Conservation (phyloP, 2,888 invertebrate genomes). For the Strigamia crassipes region DNA sequence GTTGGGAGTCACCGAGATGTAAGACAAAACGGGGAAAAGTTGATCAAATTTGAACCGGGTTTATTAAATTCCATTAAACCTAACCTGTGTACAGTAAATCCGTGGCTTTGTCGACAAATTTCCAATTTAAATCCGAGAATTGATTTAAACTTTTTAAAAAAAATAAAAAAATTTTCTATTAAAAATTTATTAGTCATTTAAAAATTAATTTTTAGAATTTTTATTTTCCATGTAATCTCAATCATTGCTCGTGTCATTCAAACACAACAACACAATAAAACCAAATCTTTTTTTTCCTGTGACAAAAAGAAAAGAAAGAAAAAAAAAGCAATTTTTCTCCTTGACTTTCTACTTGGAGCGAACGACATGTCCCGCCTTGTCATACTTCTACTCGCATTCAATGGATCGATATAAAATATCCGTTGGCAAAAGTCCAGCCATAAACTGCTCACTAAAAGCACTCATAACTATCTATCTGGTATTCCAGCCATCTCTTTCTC, state of each 20-base stretch:
- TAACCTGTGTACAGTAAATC: too few relatives aligned
- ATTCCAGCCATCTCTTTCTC: neutral
- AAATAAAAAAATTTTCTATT: too few relatives aligned
- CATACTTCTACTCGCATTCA: neutral
- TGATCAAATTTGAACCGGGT: neutral
- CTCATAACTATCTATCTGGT: constrained; percentile 2
- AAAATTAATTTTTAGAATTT: too few relatives aligned
- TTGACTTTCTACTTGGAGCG: neutral
- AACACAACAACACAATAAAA: neutral
- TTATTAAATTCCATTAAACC: neutral
- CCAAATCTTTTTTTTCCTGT: neutral
- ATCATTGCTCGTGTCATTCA: neutral
- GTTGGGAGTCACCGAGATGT: neutral
- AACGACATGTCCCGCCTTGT: neutral
- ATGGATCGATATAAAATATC: neutral
- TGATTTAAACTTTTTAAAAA: too few relatives aligned
- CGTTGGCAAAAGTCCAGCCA: neutral
- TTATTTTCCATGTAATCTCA: neutral
- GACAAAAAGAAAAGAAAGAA: neutral
- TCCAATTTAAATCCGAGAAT: too few relatives aligned
- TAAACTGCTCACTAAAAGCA: constrained; percentile 4
- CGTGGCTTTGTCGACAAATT: too few relatives aligned
- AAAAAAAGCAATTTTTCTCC: neutral
- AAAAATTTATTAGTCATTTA: too few relatives aligned
- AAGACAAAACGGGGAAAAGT: neutral